Evolutionary conservation across 37 sponge, comb jelly and placozoan species (phyloP), one percentile per base, ranked within the genome.

Genomic region (Theonella swinhoei): DNA sequence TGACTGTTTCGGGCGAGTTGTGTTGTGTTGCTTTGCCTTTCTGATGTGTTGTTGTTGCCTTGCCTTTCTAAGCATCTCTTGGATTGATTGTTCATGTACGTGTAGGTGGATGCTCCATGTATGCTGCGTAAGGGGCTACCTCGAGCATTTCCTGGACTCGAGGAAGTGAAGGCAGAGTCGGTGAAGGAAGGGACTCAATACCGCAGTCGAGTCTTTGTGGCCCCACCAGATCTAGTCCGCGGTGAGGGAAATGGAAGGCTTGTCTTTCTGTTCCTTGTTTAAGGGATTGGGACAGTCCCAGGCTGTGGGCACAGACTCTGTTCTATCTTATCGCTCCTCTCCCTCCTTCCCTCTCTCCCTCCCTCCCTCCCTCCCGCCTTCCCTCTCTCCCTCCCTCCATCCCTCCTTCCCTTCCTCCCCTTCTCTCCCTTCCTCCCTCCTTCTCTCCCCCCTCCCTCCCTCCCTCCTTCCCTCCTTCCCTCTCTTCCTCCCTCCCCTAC

Each of bases 161-260:
- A 81, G 30, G 96, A 96, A 80, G 87, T 96, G 71, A 96, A 93
- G 62, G 37, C 43, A 7, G 85, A 93, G 82, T 90, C 91, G 42
- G 64, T 84, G 40, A 92, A 93, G 81, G 96, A 92, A 54, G 96
- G 96, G 9, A 92, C 93, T 5, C 91, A 93, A 81, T 96, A 96
- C 64, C 70, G 85, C 58, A 89, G 88, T n/a, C 39, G 96, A 62
- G 93, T 96, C 42, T 96, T 96, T 60, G 88, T 92, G 81, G 83
- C 90, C 22, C 78, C 88, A 7, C 35, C 42, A 4, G 34, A 24
- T 4, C 65, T 87, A 68, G 83, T 82, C 0, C 72, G 62, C 68
- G 78, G 67, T 67, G 20, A 29, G 29, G 22, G 14, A 24, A 41
- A 22, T 9, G 36, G 35, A 70, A 31, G 32, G 62, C 63, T 42